Conservation (phyloP, 2,113 vertebrate species). For the Eurystomus gularis region DNA sequence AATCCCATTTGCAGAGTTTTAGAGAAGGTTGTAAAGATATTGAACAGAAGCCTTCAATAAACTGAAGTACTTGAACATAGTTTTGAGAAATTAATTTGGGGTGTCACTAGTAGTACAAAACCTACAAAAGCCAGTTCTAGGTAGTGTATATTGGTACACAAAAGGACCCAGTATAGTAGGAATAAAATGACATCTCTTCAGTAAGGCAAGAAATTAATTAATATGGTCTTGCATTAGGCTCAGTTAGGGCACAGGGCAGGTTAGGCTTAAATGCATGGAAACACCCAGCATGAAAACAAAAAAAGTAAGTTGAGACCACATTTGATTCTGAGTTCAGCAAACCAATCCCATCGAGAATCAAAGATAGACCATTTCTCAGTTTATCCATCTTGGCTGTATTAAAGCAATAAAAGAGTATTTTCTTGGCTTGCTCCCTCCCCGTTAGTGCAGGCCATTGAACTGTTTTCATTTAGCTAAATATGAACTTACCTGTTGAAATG, state of each 20-base stretch:
- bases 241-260: neutral
- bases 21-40: neutral
- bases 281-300: neutral
- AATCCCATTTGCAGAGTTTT: neutral
- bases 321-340: neutral
- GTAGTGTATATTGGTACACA: neutral
- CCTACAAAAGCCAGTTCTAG: neutral
- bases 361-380: neutral
- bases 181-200: neutral
- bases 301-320: neutral
- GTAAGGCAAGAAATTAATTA: neutral
- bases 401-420: neutral
- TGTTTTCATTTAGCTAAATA: neutral
- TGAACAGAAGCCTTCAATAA: neutral
- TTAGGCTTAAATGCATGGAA: neutral
- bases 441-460: neutral
- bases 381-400: neutral
- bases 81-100: neutral
- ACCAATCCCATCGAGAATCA: neutral
- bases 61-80: neutral
- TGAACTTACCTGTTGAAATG: conserved; percentile 89
- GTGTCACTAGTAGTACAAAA: neutral
- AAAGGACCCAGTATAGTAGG: neutral
- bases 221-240: neutral
- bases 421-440: neutral